A percentile compares a stretch with the other conserved stretches of the same genome.
Evolutionary conservation across 2,888 invertebrate species (phyloP).

Genomic region (Chouioia cunea): DNA sequence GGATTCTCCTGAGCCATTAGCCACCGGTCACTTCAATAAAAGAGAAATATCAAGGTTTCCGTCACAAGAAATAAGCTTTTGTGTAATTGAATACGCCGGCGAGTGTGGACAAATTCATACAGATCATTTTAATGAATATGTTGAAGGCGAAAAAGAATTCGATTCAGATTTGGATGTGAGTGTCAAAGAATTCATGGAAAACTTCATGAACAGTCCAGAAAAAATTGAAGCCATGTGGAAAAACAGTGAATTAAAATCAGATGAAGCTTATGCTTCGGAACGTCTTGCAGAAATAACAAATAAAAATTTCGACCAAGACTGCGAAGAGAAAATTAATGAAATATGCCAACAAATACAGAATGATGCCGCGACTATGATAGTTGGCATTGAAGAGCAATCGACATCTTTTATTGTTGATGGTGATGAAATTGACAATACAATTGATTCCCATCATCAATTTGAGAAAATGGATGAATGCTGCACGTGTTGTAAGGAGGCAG

Average conservation of each 20-base stretch:
- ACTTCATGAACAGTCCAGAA: conserved; percentile 14
- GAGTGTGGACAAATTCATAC: not conserved
- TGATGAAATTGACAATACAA: not conserved
- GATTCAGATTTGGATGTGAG: conserved; percentile 36
- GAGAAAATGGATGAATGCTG: conserved; percentile 30
- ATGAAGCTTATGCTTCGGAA: conserved; percentile 17
- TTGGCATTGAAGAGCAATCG: conserved; percentile 22
- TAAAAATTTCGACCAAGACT: conserved; percentile 7
- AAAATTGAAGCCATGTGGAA: conserved; percentile 40
- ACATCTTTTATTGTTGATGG: conserved; percentile 16
- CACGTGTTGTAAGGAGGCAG: not conserved
- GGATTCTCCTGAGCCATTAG: not conserved
- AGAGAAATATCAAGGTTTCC: not conserved
- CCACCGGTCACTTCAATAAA: not conserved
- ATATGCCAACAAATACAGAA: not conserved
- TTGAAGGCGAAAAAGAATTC: conserved; percentile 9
- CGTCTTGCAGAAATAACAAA: conserved; percentile 26
- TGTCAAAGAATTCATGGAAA: conserved; percentile 20
- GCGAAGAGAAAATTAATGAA: conserved; percentile 21
- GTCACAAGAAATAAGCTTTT: conserved; percentile 27
- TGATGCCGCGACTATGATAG: not conserved
- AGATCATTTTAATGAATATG: not conserved
- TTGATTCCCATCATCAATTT: conserved; percentile 12
- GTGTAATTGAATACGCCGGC: conserved; percentile 29
- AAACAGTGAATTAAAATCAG: conserved; percentile 18